Percentiles rank a stretch among this genome's conserved stretches.
Evolutionary conservation across 2,888 invertebrate species (phyloP).

Genomic region (Tachina fera): DNA sequence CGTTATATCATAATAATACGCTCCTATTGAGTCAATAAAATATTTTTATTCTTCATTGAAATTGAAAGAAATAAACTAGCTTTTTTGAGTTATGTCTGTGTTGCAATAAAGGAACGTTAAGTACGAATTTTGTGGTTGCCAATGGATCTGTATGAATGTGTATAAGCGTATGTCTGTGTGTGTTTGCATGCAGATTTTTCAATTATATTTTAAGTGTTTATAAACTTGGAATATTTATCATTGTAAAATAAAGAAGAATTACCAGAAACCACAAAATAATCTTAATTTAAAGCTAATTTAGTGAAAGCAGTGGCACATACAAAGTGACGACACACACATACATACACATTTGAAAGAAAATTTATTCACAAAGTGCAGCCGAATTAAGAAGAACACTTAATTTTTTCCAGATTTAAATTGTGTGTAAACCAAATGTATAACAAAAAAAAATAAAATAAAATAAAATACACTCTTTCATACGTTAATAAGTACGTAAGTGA

Average conservation of each 20-base stretch:
- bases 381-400: background rate
- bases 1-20: too few species aligned
- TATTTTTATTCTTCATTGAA: too few species aligned
- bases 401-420: slow-evolving; percentile 21
- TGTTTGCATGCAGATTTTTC: slow-evolving; percentile 23
- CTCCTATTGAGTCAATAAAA: too few species aligned
- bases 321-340: too few species aligned
- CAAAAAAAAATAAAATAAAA: slow-evolving; percentile 5
- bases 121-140: slow-evolving; percentile 24
- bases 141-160: background rate
- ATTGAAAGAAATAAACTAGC: too few species aligned
- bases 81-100: too few species aligned
- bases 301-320: slow-evolving; percentile 1
- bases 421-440: slow-evolving; percentile 31
- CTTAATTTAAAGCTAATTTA: slow-evolving; percentile 65
- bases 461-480: background rate
- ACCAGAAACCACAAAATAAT: slow-evolving; percentile 61
- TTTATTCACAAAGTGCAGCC: background rate
- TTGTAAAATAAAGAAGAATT: background rate
- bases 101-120: too few species aligned
- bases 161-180: background rate
- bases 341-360: too few species aligned
- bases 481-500: too few species aligned
- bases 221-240: slow-evolving; percentile 64
- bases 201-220: slow-evolving; percentile 47